Conservation (phyloP, 2,888 invertebrate genomes). For the Pseudolycoriella hygida region DNA sequence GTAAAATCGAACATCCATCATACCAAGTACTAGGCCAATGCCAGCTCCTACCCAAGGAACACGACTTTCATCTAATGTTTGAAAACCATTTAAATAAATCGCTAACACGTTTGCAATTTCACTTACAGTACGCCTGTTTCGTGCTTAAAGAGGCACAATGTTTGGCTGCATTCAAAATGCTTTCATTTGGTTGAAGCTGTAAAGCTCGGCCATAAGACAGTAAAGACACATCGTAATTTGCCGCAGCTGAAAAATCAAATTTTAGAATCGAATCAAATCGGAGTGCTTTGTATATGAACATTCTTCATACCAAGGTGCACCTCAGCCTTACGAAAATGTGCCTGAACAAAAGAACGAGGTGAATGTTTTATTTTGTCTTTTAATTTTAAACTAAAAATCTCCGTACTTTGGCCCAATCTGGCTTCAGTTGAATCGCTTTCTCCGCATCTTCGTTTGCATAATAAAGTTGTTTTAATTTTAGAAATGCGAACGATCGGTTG, state of each 20-base stretch:
- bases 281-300: too few species aligned
- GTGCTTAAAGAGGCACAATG: slow-evolving; percentile 38
- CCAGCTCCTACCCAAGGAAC: slow-evolving; percentile 60
- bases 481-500: slow-evolving; percentile 63
- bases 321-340: slow-evolving; percentile 55
- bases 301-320: too few species aligned
- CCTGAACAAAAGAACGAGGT: slow-evolving; percentile 35
- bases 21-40: slow-evolving; percentile 48
- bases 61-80: slow-evolving; percentile 43
- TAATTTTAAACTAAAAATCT: neutral
- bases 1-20: too few species aligned
- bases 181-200: slow-evolving; percentile 48
- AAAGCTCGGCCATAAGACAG: slow-evolving; percentile 50
- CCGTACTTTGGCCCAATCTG: slow-evolving; percentile 59
- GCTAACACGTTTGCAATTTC: neutral
- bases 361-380: slow-evolving; percentile 1
- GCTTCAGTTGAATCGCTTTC: slow-evolving; percentile 52
- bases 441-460: slow-evolving; percentile 62
- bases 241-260: too few species aligned
- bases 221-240: slow-evolving; percentile 45
- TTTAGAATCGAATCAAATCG: too few species aligned
- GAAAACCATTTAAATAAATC: too few species aligned
- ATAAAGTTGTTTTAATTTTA: slow-evolving; percentile 59
- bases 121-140: slow-evolving; percentile 40
- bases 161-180: slow-evolving; percentile 42